These are phyloP conservation scores for Rhabdophis nuchalis DNA, from an alignment of 2,797 vertebrate species.

Conservation along the genomic window DNA sequence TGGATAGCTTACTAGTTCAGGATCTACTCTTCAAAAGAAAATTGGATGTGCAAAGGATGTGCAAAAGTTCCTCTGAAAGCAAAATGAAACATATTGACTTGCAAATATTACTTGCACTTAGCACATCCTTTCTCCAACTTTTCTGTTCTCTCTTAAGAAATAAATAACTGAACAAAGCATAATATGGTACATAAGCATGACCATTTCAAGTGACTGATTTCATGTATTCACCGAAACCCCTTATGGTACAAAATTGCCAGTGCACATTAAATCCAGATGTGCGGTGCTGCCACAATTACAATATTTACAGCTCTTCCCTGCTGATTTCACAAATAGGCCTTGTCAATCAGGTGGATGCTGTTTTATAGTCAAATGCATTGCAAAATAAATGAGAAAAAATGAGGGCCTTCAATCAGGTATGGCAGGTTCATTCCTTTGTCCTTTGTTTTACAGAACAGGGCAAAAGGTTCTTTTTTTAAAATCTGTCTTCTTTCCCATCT, in stretches of 20 bases:
- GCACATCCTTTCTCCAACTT: neutral
- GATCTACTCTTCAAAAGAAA: neutral
- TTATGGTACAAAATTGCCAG: slow-evolving; percentile 20
- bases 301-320: slow-evolving; percentile 50
- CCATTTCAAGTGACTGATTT: slow-evolving; percentile 7
- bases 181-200: neutral
- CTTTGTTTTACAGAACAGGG: neutral
- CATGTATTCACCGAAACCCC: slow-evolving; percentile 10
- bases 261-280: slow-evolving; percentile 31
- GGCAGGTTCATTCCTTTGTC: slow-evolving; percentile 45
- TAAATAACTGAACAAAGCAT: neutral
- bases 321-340: slow-evolving; percentile 48
- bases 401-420: slow-evolving; percentile 41
- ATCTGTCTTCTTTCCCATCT: neutral
- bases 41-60: neutral
- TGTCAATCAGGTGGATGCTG: slow-evolving; percentile 20
- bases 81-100: neutral
- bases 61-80: neutral
- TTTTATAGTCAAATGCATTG: slow-evolving; percentile 18
- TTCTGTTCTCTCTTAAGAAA: neutral
- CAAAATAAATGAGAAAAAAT: slow-evolving; percentile 27
- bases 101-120: neutral
- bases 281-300: slow-evolving; percentile 38
- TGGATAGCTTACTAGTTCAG: neutral
- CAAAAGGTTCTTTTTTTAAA: slow-evolving; percentile 14